Evolutionary conservation across 2,888 invertebrate genomes (phyloP), one percentile per base, ranked within the genome.

Genomic region (Aplocera efformata): DNA sequence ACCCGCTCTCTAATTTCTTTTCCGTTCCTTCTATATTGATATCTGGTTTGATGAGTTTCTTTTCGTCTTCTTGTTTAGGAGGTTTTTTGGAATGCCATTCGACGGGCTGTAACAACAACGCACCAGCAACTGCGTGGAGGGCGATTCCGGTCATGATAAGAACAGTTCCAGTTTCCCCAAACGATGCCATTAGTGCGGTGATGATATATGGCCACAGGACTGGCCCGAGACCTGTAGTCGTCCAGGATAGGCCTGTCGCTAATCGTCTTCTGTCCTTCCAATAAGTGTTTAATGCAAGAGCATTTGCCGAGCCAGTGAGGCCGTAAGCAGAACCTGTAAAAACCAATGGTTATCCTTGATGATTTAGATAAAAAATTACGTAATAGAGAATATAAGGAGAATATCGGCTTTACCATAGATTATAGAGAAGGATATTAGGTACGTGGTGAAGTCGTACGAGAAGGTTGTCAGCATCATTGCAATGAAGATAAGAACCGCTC

Each of bases 151-250:
- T 89, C 55, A 93, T 90, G 17, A 94, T 82, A 8, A 94, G 71
- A 32, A 92, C 88, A 0, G 94, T 90, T 10, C 94, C 93, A 38
- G 90, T 88, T 53, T 92, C 91, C 0, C 91, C 93, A 43, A 91
- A 93, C 20, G 70, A 42, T 1, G 88, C 73, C 65, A 93, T 86
- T n/a, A 94, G 69, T 6, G 79, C 77, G 8, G 92, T 93, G 34
- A 94, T 92, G 10, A 94, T 80, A 57, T 92, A 90, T 1, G 94
- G 94, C 89, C 93, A 91, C 33, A 93, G 60, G 25, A 94, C 92
- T 1, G 94, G 93, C 0, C 94, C 94, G 13, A 94, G 65, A 0
- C 92, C 94, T 1, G 93, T 93, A 0, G 91, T 90, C 0, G 93
- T 92, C 90, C 93, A 93, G 51, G 92, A 92, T 36, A 93, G 79